Percentiles rank a stretch among this genome's conserved stretches.
Conservation (phyloP, 2,888 invertebrate species). For the Patella depressa region DNA sequence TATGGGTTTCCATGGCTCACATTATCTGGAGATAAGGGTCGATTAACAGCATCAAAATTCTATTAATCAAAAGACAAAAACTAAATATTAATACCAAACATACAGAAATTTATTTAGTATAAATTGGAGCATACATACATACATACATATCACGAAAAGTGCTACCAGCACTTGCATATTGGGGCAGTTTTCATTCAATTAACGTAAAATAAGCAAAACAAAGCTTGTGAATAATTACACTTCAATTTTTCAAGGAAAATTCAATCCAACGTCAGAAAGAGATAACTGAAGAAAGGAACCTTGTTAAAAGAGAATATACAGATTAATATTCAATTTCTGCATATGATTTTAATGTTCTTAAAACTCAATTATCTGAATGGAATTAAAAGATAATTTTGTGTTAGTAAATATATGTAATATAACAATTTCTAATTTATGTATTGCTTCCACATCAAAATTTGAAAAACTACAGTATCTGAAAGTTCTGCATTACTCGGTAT, state of each 20-base stretch:
- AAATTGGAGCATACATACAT: conserved; percentile 26
- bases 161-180: conserved; percentile 25
- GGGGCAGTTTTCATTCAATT: conserved; percentile 19
- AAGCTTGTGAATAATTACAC: conserved; percentile 21
- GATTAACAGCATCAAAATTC: background rate
- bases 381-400: too few species aligned
- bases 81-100: conserved; percentile 13
- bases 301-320: too few species aligned
- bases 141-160: conserved; percentile 6
- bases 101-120: conserved; percentile 23
- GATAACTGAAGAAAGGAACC: too few species aligned
- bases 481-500: too few species aligned
- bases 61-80: background rate
- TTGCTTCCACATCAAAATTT: too few species aligned
- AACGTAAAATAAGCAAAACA: conserved; percentile 22
- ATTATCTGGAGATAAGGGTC: conserved; percentile 1
- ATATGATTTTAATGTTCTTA: too few species aligned
- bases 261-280: conserved; percentile 9
- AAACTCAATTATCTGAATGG: too few species aligned
- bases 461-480: too few species aligned
- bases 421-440: too few species aligned
- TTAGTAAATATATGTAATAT: too few species aligned
- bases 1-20: background rate
- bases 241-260: conserved; percentile 15
- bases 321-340: too few species aligned